Evolutionary conservation across 2,113 vertebrate species (phyloP).

Genomic region (Festucalex cinctus): DNA sequence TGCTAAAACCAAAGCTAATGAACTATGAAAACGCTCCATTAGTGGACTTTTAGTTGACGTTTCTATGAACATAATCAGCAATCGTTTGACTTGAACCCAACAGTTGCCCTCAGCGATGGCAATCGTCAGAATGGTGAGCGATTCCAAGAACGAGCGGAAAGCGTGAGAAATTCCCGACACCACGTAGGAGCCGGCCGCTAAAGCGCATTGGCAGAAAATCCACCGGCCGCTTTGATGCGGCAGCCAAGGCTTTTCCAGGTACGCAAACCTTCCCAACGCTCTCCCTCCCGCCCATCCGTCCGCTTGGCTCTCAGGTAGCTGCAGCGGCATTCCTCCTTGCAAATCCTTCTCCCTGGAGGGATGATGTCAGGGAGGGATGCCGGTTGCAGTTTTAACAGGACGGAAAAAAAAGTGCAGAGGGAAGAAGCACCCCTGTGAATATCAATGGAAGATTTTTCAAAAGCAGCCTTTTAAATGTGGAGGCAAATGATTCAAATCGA

Average conservation of each 20-base stretch:
- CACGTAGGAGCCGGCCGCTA: not conserved
- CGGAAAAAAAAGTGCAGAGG: too few relatives aligned
- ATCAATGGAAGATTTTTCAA: slow-evolving; percentile 1
- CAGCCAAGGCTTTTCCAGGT: slow-evolving; percentile 37
- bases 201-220: slow-evolving; percentile 23
- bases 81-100: not conserved
- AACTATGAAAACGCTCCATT: not conserved
- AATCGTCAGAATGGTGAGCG: not conserved
- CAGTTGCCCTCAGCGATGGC: not conserved
- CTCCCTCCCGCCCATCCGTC: slow-evolving; percentile 26
- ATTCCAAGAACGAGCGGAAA: slow-evolving; percentile 10
- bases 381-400: slow-evolving; percentile 23
- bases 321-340: slow-evolving; percentile 7
- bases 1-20: too few relatives aligned
- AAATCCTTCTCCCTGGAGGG: slow-evolving; percentile 21
- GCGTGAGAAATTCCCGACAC: not conserved
- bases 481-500: not conserved
- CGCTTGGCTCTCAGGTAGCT: slow-evolving; percentile 20
- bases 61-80: too few relatives aligned
- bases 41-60: not conserved
- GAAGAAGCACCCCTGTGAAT: too few relatives aligned
- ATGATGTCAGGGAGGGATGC: slow-evolving; percentile 37
- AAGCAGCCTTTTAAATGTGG: too few relatives aligned
- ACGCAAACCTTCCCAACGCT: slow-evolving; percentile 6
- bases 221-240: slow-evolving; percentile 31